Conservation (phyloP, 2,113 vertebrate species). For the Calyptomena viridis region DNA sequence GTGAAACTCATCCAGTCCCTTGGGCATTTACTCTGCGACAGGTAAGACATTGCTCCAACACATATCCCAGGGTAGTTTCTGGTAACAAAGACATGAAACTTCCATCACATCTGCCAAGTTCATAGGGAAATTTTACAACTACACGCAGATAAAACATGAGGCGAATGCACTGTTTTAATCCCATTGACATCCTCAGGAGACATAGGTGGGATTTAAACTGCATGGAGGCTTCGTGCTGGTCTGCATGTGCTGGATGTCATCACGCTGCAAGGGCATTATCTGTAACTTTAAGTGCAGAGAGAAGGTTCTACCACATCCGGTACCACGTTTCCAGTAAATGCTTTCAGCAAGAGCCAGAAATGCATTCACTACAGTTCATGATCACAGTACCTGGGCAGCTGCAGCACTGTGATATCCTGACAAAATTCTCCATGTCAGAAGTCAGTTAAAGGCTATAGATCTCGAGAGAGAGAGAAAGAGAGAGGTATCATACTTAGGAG, state of each 20-base stretch:
- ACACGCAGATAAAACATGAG: background rate
- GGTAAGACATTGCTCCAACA: background rate
- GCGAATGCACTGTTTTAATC: background rate
- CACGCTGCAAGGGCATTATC: background rate
- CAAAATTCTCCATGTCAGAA: background rate
- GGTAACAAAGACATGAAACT: background rate
- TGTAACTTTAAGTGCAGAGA: background rate
- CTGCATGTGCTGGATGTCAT: background rate
- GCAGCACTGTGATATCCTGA: background rate
- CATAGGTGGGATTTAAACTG: background rate
- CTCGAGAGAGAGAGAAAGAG: background rate
- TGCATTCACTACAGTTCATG: background rate
- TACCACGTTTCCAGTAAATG: background rate
- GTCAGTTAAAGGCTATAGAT: slow-evolving; percentile 16
- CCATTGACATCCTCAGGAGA: background rate
- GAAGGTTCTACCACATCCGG: background rate
- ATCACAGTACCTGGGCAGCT: background rate
- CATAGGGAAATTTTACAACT: background rate
- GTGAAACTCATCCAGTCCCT: background rate
- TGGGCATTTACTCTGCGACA: rapidly evolving
- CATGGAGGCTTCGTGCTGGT: background rate
- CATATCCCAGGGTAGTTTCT: background rate
- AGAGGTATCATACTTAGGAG: background rate
- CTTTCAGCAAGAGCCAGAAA: background rate
- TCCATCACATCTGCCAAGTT: background rate